phyloP scores from a whole-genome alignment of 2,888 invertebrate genomes.

The Volucella inanis region DNA sequence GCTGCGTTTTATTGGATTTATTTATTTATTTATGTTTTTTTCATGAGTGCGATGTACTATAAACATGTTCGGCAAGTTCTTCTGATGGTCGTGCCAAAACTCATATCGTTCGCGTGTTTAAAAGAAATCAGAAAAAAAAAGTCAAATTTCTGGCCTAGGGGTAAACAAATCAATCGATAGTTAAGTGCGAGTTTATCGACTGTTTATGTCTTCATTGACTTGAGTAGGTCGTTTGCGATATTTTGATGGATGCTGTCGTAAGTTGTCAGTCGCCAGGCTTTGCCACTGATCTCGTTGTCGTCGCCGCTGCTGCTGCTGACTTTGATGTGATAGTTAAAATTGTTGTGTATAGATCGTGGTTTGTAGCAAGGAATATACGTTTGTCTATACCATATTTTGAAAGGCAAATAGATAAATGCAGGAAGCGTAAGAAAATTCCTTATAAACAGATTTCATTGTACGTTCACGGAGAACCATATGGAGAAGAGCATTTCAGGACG shows the following conservation, averaged over 20 bases:
- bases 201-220: slow-evolving; percentile 61
- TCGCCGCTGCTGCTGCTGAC: not conserved
- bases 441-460: too few species aligned
- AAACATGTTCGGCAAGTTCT: slow-evolving; percentile 45
- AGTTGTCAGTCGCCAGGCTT: too few species aligned
- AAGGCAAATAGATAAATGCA: too few species aligned
- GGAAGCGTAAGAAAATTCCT: too few species aligned
- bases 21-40: slow-evolving; percentile 31
- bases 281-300: too few species aligned
- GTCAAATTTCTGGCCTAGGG: slow-evolving; percentile 21
- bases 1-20: slow-evolving; percentile 8
- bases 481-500: too few species aligned
- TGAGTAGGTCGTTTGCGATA: slow-evolving; percentile 66
- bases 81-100: slow-evolving; percentile 48
- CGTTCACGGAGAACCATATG: too few species aligned
- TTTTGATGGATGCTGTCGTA: slow-evolving; percentile 36
- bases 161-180: slow-evolving; percentile 68
- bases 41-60: slow-evolving; percentile 45
- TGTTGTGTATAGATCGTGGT: slow-evolving; percentile 4
- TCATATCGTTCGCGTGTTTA: slow-evolving; percentile 27
- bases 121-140: not conserved
- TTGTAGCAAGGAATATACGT: not conserved
- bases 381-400: too few species aligned
- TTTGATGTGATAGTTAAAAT: slow-evolving; percentile 37
- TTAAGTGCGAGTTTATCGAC: slow-evolving; percentile 64